These are phyloP conservation scores for Prenolepis imparis DNA, from an alignment of 2,888 invertebrate genomes.

Conservation along the genomic window DNA sequence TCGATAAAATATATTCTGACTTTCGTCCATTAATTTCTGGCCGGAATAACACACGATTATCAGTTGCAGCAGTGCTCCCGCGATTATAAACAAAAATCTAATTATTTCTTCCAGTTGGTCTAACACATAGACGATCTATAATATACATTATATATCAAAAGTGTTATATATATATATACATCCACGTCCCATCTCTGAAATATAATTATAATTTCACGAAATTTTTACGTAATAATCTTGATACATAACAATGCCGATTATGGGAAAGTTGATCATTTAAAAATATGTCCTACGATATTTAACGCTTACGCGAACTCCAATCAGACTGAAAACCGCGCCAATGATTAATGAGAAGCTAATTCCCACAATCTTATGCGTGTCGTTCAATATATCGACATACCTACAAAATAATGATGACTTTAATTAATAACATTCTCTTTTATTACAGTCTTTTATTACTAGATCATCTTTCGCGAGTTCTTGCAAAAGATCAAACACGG, in stretches of 20 bases:
- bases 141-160: conserved; percentile 21
- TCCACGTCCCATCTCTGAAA: conserved; percentile 16
- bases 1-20: conserved; percentile 42
- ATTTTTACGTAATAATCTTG: not conserved
- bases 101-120: conserved; percentile 39
- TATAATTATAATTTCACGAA: conserved; percentile 18
- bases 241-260: not conserved
- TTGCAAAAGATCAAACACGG: not conserved
- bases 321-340: not conserved
- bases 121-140: conserved; percentile 45
- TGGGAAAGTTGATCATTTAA: not conserved
- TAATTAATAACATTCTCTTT: not conserved
- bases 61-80: conserved; percentile 10
- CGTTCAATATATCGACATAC: conserved; percentile 17
- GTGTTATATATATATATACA: conserved; percentile 16
- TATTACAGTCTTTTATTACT: not conserved
- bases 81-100: conserved; percentile 25
- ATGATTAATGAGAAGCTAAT: not conserved
- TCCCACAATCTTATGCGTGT: conserved; percentile 13
- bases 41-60: conserved; percentile 34
- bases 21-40: conserved; percentile 43
- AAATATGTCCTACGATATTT: not conserved
- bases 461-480: not conserved
- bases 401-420: conserved; percentile 9
- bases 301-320: conserved; percentile 43